Base-by-base conservation (phyloP, 2,888 invertebrate species). In the Mesorhabditis spiculigera region DNA sequence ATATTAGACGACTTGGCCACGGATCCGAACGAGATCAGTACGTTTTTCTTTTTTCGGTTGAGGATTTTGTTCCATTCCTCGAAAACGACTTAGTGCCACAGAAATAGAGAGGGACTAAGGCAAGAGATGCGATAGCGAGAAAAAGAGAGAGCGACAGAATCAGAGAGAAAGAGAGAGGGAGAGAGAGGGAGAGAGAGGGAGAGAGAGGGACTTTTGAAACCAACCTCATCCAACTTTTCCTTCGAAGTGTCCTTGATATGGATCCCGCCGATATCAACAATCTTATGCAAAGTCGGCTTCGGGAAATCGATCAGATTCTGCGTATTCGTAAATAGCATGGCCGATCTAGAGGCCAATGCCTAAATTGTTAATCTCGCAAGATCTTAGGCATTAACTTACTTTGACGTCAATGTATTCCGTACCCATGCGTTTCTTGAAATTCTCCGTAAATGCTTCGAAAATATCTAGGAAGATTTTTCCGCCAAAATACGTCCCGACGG, bases 291-390 rank as follows among this genome's bases (percentile, higher is more conserved):
- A 6, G 73, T 76, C 43, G 76, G 78, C 5, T 75, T 67, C 3
- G 77, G 77, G 67, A 78, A 78, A 45, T 78, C 77, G 43, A 78
- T 42, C 4, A 77, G 45, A 4, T 74, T 73, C 61, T 77, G 74
- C 6, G 73, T 67, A 72, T 75, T 78, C n/a, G 75, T 72, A 28
- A 77, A 66, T 5, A 75, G 16, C 66, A 74, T 74, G 0, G 76
- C 72, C 6, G 75, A 70, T 44, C 74, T 72, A 16, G 78, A 28
- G 68, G 0, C 74, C 58, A 5, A 65, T 66, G 65, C 74, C 72
- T 63, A 45, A 4, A n/a, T n/a, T n/a, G n/a, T n/a, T n/a, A n/a
- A n/a, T n/a, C n/a, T n/a, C n/a, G n/a, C n/a, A n/a, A n/a, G n/a
- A n/a, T n/a, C n/a, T n/a, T n/a, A n/a, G n/a, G n/a, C n/a, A n/a